Conservation (phyloP, 2,113 vertebrate genomes). For the Anoura caudifer region DNA sequence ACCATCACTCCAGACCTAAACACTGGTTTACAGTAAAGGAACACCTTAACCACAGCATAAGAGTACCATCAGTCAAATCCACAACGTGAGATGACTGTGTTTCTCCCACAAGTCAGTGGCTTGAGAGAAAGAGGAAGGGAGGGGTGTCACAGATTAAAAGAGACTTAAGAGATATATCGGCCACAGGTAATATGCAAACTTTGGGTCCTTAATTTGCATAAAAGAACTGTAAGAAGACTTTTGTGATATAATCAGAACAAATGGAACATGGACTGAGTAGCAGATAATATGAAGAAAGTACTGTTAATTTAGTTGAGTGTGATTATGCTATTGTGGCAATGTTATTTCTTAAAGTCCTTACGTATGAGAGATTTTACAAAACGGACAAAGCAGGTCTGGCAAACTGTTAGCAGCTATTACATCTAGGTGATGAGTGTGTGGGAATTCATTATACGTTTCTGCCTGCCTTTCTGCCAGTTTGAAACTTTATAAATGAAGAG, state of each 20-base stretch:
- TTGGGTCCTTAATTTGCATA: not conserved
- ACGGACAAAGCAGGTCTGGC: not conserved
- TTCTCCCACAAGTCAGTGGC: not conserved
- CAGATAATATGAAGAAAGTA: not conserved
- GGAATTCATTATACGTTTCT: not conserved
- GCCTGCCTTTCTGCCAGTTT: not conserved
- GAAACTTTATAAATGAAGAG: not conserved
- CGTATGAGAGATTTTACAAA: not conserved
- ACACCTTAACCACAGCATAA: fast-evolving
- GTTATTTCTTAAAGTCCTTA: not conserved
- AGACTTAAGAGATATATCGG: not conserved
- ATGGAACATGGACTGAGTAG: not conserved
- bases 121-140: not conserved
- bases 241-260: not conserved
- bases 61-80: not conserved
- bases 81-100: not conserved
- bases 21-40: not conserved
- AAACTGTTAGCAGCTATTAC: not conserved
- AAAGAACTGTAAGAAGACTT: not conserved
- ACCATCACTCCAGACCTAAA: not conserved
- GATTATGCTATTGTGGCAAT: not conserved
- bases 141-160: not conserved
- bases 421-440: not conserved
- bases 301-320: not conserved
- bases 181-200: not conserved